Conservation (phyloP, 35 echinoderm and acorn worm species). For the Holothuria glaberrima region DNA sequence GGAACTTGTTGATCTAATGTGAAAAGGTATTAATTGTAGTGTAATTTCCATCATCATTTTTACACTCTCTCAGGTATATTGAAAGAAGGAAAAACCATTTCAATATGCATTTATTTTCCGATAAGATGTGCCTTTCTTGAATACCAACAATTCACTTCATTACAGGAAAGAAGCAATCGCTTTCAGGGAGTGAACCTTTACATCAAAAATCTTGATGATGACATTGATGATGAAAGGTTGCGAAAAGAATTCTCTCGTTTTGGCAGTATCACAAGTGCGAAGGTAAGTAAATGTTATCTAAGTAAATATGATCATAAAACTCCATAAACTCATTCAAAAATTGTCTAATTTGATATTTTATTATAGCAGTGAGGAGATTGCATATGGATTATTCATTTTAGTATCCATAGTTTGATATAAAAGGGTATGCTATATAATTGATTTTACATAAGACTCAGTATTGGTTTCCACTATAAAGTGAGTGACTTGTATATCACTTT, state of each 20-base stretch:
- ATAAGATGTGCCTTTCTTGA: too few species aligned
- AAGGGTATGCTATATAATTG: too few species aligned
- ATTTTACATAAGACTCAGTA: too few species aligned
- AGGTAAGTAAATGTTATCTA: slow-evolving; percentile 48
- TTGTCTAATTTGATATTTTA: not conserved
- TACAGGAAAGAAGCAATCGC: slow-evolving; percentile 80
- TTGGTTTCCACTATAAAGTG: too few species aligned
- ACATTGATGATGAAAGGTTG: slow-evolving; percentile 87
- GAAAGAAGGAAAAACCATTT: too few species aligned
- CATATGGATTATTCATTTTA: not conserved
- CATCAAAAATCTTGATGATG: slow-evolving; percentile 97
- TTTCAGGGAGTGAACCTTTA: slow-evolving; percentile 96
- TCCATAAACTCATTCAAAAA: not conserved
- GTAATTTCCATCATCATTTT: too few species aligned
- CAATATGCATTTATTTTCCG: not conserved
- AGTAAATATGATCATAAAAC: not conserved
- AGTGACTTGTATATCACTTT: too few species aligned
- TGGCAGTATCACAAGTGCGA: slow-evolving; percentile 97
- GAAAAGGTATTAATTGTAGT: too few species aligned
- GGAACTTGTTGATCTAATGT: too few species aligned
- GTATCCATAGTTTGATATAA: too few species aligned
- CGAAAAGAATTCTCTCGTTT: slow-evolving; percentile 91
- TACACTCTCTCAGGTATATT: too few species aligned
- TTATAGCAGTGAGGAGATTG: not conserved
- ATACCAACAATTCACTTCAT: too few species aligned